Evolutionary conservation across 2,888 invertebrate genomes (phyloP).

Genomic region (Antheraea yamamai): DNA sequence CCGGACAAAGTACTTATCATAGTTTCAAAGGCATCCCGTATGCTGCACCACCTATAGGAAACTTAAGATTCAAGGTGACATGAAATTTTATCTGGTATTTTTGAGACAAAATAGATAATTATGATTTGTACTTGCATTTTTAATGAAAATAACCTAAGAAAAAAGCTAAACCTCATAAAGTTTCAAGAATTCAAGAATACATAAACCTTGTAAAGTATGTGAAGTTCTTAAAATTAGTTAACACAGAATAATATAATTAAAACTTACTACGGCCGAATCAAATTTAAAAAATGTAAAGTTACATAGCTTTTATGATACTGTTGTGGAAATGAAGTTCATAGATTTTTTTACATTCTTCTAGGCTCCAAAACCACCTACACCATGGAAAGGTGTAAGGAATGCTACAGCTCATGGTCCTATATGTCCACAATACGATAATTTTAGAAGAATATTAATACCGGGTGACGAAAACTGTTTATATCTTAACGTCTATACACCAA

Average conservation of each 20-base stretch:
- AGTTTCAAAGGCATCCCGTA: constrained; percentile 54
- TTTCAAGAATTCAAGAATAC: no score
- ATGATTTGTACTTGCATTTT: not conserved
- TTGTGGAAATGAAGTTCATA: constrained; percentile 41
- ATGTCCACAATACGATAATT: constrained; percentile 52
- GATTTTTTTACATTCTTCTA: constrained; percentile 34
- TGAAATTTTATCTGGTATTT: constrained; percentile 23
- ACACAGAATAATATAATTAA: no score
- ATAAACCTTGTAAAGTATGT: no score
- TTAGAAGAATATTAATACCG: constrained; percentile 34
- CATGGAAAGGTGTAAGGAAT: constrained; percentile 55
- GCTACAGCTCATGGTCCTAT: constrained; percentile 51
- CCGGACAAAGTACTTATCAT: constrained; percentile 20
- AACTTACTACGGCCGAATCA: no score
- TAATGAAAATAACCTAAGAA: constrained; percentile 36
- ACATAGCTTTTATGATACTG: not conserved
- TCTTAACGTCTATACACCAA: constrained; percentile 53
- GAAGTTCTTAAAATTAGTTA: no score
- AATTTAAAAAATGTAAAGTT: no score
- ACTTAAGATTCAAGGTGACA: constrained; percentile 66
- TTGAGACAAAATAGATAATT: no score
- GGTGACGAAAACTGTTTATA: constrained; percentile 56
- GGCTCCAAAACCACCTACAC: constrained; percentile 47
- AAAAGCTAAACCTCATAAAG: constrained; percentile 24
- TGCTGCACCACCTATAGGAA: constrained; percentile 65